Evolutionary conservation across 2,113 vertebrate genomes (phyloP).

Genomic region (Coptodon rendalli): DNA sequence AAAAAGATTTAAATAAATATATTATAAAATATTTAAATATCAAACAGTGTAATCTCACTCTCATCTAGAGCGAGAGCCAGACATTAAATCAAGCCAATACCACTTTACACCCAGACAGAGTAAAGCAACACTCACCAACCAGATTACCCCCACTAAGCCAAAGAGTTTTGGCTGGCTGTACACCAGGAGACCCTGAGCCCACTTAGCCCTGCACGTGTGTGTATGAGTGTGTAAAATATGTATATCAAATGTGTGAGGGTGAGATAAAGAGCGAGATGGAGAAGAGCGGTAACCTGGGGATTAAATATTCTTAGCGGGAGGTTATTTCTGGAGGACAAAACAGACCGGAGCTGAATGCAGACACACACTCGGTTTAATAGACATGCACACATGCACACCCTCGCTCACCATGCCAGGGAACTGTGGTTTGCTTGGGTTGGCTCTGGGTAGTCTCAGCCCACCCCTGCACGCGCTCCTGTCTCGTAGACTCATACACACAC

Average conservation of each 20-base stretch:
- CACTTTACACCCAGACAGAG: background rate
- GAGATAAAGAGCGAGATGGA: slow-evolving; percentile 12
- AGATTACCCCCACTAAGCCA: slow-evolving; percentile 37
- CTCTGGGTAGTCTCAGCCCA: slow-evolving; percentile 22
- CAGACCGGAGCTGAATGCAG: slow-evolving; percentile 20
- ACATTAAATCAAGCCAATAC: background rate
- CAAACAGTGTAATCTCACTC: background rate
- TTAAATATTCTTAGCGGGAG: slow-evolving; percentile 64
- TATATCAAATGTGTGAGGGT: slow-evolving; percentile 13
- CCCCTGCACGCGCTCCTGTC: background rate
- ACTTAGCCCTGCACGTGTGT: background rate
- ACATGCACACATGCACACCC: background rate
- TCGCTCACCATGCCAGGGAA: slow-evolving; percentile 40
- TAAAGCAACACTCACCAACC: slow-evolving; percentile 3
- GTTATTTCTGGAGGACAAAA: slow-evolving; percentile 68
- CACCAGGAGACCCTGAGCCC: background rate
- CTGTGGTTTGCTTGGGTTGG: slow-evolving; percentile 72
- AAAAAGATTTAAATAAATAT: background rate
- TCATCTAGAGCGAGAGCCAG: background rate
- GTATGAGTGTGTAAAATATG: background rate
- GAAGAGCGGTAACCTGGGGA: slow-evolving; percentile 39
- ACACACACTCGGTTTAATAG: slow-evolving; percentile 24
- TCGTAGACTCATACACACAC: background rate
- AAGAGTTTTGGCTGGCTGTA: slow-evolving; percentile 24
- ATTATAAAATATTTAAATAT: background rate